These are phyloP conservation scores for Campoletis raptor DNA, from an alignment of 2,888 invertebrate species.

Conservation along the genomic window DNA sequence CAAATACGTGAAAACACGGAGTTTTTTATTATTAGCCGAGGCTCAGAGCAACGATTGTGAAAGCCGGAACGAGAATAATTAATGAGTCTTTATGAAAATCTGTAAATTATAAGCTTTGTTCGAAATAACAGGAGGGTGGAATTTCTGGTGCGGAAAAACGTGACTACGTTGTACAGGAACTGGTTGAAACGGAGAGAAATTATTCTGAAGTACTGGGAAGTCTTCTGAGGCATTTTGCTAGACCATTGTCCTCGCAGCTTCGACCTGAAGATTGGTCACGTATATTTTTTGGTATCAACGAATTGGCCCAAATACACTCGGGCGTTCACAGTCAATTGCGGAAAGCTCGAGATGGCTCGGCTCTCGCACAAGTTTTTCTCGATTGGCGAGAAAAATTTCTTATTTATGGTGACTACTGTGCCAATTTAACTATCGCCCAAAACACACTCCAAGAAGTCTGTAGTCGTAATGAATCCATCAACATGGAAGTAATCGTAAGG, in stretches of 20 bases:
- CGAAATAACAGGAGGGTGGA: constrained; percentile 75
- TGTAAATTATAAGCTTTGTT: constrained; percentile 24
- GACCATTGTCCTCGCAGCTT: constrained; percentile 90
- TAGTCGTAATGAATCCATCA: constrained; percentile 88
- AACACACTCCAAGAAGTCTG: constrained; percentile 92
- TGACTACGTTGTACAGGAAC: constrained; percentile 96
- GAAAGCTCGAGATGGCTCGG: constrained; percentile 89
- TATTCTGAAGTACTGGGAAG: constrained; percentile 97
- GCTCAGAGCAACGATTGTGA: not conserved
- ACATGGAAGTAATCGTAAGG: constrained; percentile 90
- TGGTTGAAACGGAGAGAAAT: constrained; percentile 98
- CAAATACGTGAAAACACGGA: not conserved
- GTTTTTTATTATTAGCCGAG: not conserved
- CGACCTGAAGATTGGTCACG: constrained; percentile 90
- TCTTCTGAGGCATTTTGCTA: constrained; percentile 92
- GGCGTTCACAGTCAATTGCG: constrained; percentile 93
- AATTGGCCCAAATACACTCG: constrained; percentile 94
- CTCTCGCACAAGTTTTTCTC: constrained; percentile 91
- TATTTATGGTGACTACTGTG: constrained; percentile 98
- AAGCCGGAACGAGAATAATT: not conserved
- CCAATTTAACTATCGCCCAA: constrained; percentile 96
- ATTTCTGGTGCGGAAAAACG: constrained; percentile 90
- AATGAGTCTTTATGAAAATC: not conserved
- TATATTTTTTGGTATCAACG: constrained; percentile 96
- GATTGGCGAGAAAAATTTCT: constrained; percentile 96